Conservation (phyloP, 2,113 vertebrate species). For the Trematomus loennbergii region DNA sequence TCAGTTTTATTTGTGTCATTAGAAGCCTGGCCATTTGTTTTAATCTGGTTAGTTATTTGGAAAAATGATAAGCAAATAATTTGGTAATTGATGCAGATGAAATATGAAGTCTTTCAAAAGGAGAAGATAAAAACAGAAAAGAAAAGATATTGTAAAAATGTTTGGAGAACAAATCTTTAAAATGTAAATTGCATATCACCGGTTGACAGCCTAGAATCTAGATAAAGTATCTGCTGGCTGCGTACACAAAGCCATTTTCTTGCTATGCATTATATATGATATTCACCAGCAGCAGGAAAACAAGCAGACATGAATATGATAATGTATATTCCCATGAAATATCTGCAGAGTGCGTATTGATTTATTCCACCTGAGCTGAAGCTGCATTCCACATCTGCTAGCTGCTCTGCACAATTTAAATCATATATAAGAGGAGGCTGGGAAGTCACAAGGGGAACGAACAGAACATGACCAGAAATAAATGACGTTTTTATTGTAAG, state of each 20-base stretch:
- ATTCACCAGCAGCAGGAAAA: slow-evolving; percentile 40
- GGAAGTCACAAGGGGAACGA: slow-evolving; percentile 42
- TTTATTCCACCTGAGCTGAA: slow-evolving; percentile 86
- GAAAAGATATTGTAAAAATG: background rate
- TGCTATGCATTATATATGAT: background rate
- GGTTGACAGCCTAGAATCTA: too few relatives aligned
- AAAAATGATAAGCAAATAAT: background rate
- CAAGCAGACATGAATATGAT: slow-evolving; percentile 76
- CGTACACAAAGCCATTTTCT: background rate
- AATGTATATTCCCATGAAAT: slow-evolving; percentile 79
- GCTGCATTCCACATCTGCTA: slow-evolving; percentile 86
- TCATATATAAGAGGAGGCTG: slow-evolving; percentile 79
- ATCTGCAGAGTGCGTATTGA: slow-evolving; percentile 79
- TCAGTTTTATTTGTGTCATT: background rate
- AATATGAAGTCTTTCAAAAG: background rate
- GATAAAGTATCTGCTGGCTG: background rate
- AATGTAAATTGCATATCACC: background rate
- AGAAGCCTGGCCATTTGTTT: background rate
- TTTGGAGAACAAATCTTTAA: background rate
- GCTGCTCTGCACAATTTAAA: slow-evolving; percentile 85
- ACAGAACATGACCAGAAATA: slow-evolving; percentile 26
- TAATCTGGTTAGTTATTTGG: background rate
- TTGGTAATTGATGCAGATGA: background rate
- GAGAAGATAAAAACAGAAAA: background rate
- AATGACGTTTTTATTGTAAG: background rate